Conservation (phyloP, 2,797 vertebrate genomes). For the Sternotherus odoratus region DNA sequence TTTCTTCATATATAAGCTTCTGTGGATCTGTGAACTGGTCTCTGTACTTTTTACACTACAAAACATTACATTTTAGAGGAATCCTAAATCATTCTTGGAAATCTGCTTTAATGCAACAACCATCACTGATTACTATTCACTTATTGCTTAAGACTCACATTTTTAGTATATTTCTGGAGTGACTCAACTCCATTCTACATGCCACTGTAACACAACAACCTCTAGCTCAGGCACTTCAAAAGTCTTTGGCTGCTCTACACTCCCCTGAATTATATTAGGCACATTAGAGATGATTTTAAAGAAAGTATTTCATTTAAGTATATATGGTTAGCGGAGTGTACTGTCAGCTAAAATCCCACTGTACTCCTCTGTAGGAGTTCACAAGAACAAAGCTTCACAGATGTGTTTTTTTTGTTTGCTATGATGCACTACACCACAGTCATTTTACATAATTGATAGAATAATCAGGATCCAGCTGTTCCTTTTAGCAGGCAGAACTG, state of each 20-base stretch:
- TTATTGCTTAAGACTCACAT: constrained; percentile 59
- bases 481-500: background rate
- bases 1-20: constrained; percentile 95
- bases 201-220: background rate
- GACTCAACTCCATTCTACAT: constrained; percentile 29
- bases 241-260: background rate
- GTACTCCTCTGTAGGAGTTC: background rate
- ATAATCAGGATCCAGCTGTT: background rate
- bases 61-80: constrained; percentile 48
- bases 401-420: background rate
- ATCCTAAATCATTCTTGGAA: constrained; percentile 34
- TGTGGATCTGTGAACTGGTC: constrained; percentile 94
- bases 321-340: background rate
- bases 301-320: background rate
- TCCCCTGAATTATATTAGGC: background rate
- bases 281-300: background rate
- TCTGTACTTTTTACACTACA: constrained; percentile 97
- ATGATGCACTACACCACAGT: background rate
- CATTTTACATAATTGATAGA: background rate
- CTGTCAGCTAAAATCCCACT: background rate
- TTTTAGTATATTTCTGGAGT: constrained; percentile 49
- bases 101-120: background rate
- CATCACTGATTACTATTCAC: background rate
- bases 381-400: background rate
- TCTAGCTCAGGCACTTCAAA: background rate